Evolutionary conservation across 2,797 vertebrate species (phyloP).

Genomic region (Meriones psammophilus): DNA sequence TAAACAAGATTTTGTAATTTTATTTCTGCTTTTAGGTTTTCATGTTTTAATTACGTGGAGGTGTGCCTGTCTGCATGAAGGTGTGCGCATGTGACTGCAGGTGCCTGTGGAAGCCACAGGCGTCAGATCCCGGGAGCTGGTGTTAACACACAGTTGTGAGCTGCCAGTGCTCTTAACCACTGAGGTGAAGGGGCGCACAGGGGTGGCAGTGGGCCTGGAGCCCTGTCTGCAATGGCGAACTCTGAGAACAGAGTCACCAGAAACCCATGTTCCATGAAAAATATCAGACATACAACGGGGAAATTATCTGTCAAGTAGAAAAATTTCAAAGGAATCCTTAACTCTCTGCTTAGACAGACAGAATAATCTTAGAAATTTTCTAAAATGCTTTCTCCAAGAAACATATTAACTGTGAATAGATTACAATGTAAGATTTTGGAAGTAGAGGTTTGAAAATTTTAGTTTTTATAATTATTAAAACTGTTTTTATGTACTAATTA

Average conservation of each 20-base stretch:
- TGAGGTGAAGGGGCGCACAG: background rate
- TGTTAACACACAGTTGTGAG: background rate
- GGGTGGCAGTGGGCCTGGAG: background rate
- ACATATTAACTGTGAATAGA: constrained; percentile 45
- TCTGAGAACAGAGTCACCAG: background rate
- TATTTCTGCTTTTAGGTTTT: background rate
- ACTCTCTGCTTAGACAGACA: background rate
- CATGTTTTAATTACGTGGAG: background rate
- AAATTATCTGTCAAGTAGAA: constrained; percentile 55
- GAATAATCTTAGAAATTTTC: constrained; percentile 52
- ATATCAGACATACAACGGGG: background rate
- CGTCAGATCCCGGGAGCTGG: background rate
- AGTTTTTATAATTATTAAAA: constrained; percentile 58
- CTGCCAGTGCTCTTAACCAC: background rate
- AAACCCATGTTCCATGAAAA: constrained; percentile 50
- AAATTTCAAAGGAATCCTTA: constrained; percentile 59
- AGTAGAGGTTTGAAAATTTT: constrained; percentile 23
- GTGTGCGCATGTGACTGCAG: background rate
- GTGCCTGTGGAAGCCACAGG: background rate
- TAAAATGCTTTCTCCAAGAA: constrained; percentile 62
- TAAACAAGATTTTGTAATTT: background rate
- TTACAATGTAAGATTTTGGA: constrained; percentile 25
- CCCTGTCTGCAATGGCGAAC: background rate
- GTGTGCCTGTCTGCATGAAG: background rate
- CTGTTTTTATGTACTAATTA: constrained; percentile 35